Conservation (phyloP, 1,140 invertebrate species). For the Octopus bimaculoides region DNA sequence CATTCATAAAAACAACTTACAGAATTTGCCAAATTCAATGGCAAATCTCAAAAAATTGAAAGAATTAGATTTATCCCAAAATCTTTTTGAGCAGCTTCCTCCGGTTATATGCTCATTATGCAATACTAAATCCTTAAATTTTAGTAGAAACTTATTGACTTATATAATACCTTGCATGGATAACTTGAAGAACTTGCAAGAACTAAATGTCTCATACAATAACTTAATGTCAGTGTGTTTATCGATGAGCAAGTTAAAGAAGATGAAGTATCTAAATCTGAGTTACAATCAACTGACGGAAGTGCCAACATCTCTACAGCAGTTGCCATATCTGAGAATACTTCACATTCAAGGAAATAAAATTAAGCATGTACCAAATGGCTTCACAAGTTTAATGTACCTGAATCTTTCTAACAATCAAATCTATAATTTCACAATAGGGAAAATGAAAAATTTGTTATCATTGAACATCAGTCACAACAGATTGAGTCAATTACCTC, state of each 20-base stretch:
- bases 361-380: conserved; percentile 35
- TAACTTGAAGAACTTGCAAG: conserved; percentile 36
- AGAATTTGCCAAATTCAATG: conserved; percentile 46
- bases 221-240: conserved; percentile 34
- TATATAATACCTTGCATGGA: conserved; percentile 45
- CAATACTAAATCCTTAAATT: conserved; percentile 36
- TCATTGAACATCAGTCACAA: conserved; percentile 46
- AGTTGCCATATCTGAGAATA: conserved; percentile 36
- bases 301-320: conserved; percentile 35
- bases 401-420: conserved; percentile 46
- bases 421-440: conserved; percentile 42
- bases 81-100: conserved; percentile 50
- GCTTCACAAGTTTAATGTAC: conserved; percentile 39
- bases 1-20: conserved; percentile 46
- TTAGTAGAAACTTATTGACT: conserved; percentile 40
- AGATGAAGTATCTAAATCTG: conserved; percentile 42
- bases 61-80: conserved; percentile 43
- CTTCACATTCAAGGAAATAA: conserved; percentile 45
- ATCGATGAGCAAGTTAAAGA: conserved; percentile 26
- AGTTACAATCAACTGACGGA: conserved; percentile 39
- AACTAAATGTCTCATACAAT: conserved; percentile 47
- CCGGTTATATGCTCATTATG: conserved; percentile 42
- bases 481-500: conserved; percentile 41
- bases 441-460: conserved; percentile 37
- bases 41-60: conserved; percentile 39